Evolutionary conservation across 1,140 invertebrate species (phyloP).

Genomic region (Drosophila nannoptera): DNA sequence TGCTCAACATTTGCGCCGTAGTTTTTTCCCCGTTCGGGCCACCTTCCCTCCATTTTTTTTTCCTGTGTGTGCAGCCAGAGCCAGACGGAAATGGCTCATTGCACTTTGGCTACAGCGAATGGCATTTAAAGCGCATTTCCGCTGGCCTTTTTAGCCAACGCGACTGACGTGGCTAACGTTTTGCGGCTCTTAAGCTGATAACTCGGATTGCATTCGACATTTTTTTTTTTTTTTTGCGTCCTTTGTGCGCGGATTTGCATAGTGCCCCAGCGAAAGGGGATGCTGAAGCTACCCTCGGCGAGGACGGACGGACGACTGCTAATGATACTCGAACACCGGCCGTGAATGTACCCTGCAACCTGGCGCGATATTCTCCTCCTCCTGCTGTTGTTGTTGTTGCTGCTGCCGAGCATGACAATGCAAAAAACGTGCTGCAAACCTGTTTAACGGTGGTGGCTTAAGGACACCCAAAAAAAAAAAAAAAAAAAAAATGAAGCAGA

Average conservation of each 20-base stretch:
- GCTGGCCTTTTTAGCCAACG: slow-evolving; percentile 31
- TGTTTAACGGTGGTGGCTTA: slow-evolving; percentile 66
- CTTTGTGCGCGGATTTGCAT: slow-evolving; percentile 24
- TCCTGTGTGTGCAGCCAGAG: not conserved
- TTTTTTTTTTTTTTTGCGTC: slow-evolving; percentile 5
- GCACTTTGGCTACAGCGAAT: slow-evolving; percentile 75
- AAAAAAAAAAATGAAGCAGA: slow-evolving; percentile 29
- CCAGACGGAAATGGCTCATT: slow-evolving; percentile 69
- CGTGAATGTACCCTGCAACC: slow-evolving; percentile 31
- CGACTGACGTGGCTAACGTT: slow-evolving; percentile 17
- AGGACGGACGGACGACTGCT: slow-evolving; percentile 29
- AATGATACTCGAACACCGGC: slow-evolving; percentile 48
- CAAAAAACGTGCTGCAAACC: slow-evolving; percentile 55
- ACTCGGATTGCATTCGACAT: slow-evolving; percentile 61
- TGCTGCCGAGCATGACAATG: slow-evolving; percentile 48
- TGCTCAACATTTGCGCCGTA: slow-evolving; percentile 72
- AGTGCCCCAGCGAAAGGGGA: slow-evolving; percentile 15
- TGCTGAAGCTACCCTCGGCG: slow-evolving; percentile 36
- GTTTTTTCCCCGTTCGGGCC: slow-evolving; percentile 14
- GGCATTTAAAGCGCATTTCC: slow-evolving; percentile 76
- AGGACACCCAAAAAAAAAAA: slow-evolving; percentile 13
- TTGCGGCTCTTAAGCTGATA: slow-evolving; percentile 44
- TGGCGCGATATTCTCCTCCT: slow-evolving; percentile 25
- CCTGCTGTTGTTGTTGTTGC: slow-evolving; percentile 28
- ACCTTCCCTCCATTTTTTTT: not conserved